Base-by-base conservation (phyloP, 1,140 invertebrate genomes). In the Leptinotarsa undecemlineata region DNA sequence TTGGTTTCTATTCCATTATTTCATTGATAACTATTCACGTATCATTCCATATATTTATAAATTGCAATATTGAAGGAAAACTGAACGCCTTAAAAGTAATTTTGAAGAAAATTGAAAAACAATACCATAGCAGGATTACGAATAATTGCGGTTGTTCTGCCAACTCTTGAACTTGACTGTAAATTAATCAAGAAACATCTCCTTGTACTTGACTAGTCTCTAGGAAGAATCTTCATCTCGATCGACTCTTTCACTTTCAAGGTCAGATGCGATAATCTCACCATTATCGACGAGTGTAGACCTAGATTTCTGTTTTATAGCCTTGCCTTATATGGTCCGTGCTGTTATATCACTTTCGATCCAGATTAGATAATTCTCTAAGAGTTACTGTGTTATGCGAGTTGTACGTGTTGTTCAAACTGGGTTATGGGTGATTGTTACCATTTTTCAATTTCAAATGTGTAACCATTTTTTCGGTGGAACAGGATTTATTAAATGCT, bases 251-350 rank as follows among this genome's bases (percentile, higher is more conserved):
- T 57, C 51, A 17, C 51, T 19, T 57, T 57, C 51, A 57, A 57
- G 51, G 51, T 57, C 51, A 19, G 51, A 57, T 57, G 51, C 51
- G 13, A 57, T 57, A 57, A 57, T 57, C n/a, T 57, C 51, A 57
- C 51, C 14, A 19, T 57, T 57, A 57, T 17, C 51, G 51, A 15
- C 15, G 51, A 57, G 17, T 57, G n/a, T 19, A 57, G 51, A 57
- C 51, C 51, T 57, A 57, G 51, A 57, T 57, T 57, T 57, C 51
- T 57, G 51, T 57, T 57, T 57, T 57, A 57, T 57, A 15, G n/a
- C 51, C 17, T 57, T 57, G 51, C 51, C 51, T 5, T 57, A 5
- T 57, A 57, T 57, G 51, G 51, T 57, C 0, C 17, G 51, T 57
- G 51, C n/a, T 14, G 51, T 57, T 57, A 57, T 57, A 57, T 57